Percentiles rank a stretch among this genome's conserved stretches.
phyloP scores from a whole-genome alignment of 2,797 vertebrate genomes.

The Pseudochirops cupreus region DNA sequence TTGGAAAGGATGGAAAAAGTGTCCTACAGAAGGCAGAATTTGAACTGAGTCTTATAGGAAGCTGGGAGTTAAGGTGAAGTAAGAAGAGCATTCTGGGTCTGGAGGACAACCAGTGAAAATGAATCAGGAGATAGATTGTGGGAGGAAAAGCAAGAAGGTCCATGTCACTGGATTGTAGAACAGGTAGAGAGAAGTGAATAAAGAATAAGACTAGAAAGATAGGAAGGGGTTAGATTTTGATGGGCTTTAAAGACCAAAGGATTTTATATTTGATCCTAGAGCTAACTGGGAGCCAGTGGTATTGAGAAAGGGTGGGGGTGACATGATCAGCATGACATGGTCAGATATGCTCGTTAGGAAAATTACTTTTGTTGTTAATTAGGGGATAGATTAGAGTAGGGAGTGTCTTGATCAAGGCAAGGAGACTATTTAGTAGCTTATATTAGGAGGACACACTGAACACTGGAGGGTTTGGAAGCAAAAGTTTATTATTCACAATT shows the following conservation, averaged over 20 bases:
- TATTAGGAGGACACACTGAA: neutral
- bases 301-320: neutral
- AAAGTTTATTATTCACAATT: neutral
- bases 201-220: neutral
- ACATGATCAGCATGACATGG: neutral
- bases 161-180: neutral
- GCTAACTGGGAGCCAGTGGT: neutral
- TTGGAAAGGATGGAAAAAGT: neutral
- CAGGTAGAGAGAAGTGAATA: neutral
- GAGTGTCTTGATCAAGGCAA: neutral
- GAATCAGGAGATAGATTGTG: neutral
- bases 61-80: neutral
- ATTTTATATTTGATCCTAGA: neutral
- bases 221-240: neutral
- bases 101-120: neutral
- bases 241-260: neutral
- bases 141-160: neutral
- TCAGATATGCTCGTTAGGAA: neutral
- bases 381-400: neutral
- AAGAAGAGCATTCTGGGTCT: neutral
- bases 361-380: neutral
- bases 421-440: neutral
- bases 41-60: neutral
- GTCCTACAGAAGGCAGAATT: neutral
- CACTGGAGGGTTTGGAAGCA: neutral